Evolutionary conservation across 2,113 vertebrate genomes (phyloP).

Genomic region (Hypomesus transpacificus): DNA sequence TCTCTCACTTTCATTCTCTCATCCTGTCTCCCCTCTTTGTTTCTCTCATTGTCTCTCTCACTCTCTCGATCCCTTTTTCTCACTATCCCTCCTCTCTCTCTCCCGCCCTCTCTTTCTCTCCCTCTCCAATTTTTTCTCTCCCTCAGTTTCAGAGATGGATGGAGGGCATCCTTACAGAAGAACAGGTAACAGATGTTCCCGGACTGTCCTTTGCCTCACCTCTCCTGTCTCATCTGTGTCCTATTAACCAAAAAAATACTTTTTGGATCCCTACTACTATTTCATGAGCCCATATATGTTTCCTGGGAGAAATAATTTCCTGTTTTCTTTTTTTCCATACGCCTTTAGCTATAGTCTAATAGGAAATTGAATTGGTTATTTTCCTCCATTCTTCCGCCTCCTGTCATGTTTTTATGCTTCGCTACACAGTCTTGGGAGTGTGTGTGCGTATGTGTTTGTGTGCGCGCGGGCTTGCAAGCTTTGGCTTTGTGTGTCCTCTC

Average conservation of each 20-base stretch:
- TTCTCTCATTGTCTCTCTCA: background rate
- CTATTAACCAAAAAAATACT: no score
- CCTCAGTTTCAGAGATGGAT: constrained; percentile 79
- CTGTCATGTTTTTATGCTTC: background rate
- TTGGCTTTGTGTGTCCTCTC: background rate
- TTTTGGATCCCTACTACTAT: no score
- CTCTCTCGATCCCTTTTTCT: background rate
- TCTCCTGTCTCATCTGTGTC: no score
- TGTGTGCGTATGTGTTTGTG: background rate
- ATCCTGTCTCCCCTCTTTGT: background rate
- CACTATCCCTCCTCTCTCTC: no score
- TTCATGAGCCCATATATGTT: no score
- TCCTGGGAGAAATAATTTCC: no score
- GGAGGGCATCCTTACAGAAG: constrained; percentile 82
- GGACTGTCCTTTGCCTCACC: no score
- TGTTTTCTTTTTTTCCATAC: no score
- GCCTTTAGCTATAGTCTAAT: background rate
- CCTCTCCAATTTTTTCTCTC: constrained; percentile 1
- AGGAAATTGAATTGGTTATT: no score
- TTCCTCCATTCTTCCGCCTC: no score
- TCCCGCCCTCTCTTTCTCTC: background rate
- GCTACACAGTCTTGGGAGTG: background rate
- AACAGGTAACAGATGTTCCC: constrained; percentile 3
- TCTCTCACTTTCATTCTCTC: background rate
- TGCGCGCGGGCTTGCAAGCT: background rate